Conservation (phyloP, 2,797 vertebrate species). For the Chloroceryle inda region DNA sequence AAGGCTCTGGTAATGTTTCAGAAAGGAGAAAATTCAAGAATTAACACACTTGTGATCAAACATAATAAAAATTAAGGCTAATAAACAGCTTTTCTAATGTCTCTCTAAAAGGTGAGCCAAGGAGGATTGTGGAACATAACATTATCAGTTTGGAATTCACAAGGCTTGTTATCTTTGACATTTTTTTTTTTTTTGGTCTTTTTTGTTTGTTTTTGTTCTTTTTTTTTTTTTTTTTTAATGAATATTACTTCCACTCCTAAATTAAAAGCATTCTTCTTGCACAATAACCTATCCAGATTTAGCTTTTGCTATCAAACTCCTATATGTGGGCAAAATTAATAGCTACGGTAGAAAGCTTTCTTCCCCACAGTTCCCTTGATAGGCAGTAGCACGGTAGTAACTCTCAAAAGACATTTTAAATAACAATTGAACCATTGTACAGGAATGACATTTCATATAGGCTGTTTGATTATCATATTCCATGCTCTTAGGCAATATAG, state of each 20-base stretch:
- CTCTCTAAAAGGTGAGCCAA: not conserved
- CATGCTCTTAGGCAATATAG: not conserved
- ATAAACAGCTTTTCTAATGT: conserved; percentile 16
- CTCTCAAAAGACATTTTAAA: conserved; percentile 59
- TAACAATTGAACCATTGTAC: conserved; percentile 46
- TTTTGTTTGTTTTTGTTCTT: not conserved
- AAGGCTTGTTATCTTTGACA: not conserved
- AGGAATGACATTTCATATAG: conserved; percentile 28
- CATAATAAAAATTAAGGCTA: conserved; percentile 39
- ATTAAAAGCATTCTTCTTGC: not conserved
- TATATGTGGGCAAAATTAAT: not conserved
- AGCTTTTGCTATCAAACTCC: not conserved
- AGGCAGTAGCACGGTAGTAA: not conserved
- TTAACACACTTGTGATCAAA: conserved; percentile 41
- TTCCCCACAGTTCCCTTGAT: not conserved
- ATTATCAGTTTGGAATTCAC: not conserved
- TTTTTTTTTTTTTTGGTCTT: not conserved
- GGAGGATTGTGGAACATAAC: not conserved
- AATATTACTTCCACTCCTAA: not conserved
- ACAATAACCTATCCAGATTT: not conserved
- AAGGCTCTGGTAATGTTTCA: conserved; percentile 18
- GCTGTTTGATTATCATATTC: conserved; percentile 10
- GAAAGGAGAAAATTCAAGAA: conserved; percentile 24
- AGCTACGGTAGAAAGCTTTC: not conserved
- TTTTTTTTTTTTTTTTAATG: not conserved